phyloP scores from a whole-genome alignment of 1,140 invertebrate species.

The Atopsyche davidsoni region DNA sequence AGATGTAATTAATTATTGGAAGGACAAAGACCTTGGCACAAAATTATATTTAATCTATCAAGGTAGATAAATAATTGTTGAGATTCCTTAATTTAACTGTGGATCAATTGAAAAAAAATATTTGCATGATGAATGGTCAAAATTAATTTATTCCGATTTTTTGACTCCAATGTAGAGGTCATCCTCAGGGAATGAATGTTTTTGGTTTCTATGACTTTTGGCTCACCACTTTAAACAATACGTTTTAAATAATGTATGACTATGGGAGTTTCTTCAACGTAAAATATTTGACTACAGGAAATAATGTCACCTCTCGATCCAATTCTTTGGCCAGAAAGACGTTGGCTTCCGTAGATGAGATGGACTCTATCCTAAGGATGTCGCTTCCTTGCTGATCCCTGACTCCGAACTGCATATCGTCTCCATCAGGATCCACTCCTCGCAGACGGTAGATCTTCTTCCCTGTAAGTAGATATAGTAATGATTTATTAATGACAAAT shows the following conservation, averaged over 20 bases:
- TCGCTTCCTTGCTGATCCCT: constrained; percentile 72
- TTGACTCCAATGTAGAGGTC: neutral
- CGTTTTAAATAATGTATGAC: neutral
- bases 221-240: neutral
- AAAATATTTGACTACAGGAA: too few relatives aligned
- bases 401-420: constrained; percentile 76
- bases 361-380: constrained; percentile 76
- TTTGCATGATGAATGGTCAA: too few relatives aligned
- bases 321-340: constrained; percentile 83
- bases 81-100: too few relatives aligned
- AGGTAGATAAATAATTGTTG: too few relatives aligned
- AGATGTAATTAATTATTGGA: too few relatives aligned
- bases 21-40: too few relatives aligned
- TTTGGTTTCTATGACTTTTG: neutral
- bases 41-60: too few relatives aligned
- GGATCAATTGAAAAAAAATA: too few relatives aligned
- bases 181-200: neutral
- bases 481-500: too few relatives aligned
- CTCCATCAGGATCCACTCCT: constrained; percentile 79
- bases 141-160: too few relatives aligned
- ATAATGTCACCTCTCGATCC: constrained; percentile 81
- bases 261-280: constrained; percentile 5
- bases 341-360: constrained; percentile 73
- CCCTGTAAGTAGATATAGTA: constrained; percentile 60
- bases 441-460: constrained; percentile 75